Evolutionary conservation across 2,888 invertebrate genomes (phyloP).

Genomic region (Synergus laeviventris): DNA sequence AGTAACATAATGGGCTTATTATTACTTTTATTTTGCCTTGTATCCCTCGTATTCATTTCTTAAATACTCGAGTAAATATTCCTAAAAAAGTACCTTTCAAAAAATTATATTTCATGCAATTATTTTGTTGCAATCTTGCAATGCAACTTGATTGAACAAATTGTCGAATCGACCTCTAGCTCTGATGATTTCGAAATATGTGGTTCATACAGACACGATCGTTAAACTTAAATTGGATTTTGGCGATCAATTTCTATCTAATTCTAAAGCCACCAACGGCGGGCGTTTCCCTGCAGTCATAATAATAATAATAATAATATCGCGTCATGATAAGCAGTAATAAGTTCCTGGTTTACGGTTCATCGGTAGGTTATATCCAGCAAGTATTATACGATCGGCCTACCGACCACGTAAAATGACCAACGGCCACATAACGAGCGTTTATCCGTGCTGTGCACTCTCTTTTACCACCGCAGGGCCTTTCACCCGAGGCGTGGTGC

Average conservation of each 20-base stretch:
- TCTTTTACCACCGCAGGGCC: conserved; percentile 61
- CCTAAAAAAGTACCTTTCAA: too few relatives aligned
- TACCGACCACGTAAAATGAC: conserved; percentile 55
- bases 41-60: neutral
- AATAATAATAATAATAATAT: conserved; percentile 27
- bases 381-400: conserved; percentile 28
- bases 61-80: too few relatives aligned
- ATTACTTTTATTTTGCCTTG: conserved; percentile 1
- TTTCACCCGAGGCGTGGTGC: conserved; percentile 69
- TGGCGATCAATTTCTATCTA: neutral
- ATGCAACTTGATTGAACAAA: neutral
- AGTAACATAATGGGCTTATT: neutral
- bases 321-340: conserved; percentile 60
- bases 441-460: conserved; percentile 53
- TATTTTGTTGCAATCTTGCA: neutral
- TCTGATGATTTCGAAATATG: conserved; percentile 8
- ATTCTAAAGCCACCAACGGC: conserved; percentile 16
- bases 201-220: neutral
- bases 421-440: conserved; percentile 55
- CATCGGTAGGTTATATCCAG: conserved; percentile 55
- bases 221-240: neutral
- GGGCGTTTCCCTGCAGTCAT: neutral
- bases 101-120: neutral
- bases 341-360: conserved; percentile 73
- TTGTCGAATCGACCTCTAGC: neutral